Evolutionary conservation across 2,888 invertebrate species (phyloP), one percentile per base, ranked within the genome.

Genomic region (Sisyra nigra): DNA sequence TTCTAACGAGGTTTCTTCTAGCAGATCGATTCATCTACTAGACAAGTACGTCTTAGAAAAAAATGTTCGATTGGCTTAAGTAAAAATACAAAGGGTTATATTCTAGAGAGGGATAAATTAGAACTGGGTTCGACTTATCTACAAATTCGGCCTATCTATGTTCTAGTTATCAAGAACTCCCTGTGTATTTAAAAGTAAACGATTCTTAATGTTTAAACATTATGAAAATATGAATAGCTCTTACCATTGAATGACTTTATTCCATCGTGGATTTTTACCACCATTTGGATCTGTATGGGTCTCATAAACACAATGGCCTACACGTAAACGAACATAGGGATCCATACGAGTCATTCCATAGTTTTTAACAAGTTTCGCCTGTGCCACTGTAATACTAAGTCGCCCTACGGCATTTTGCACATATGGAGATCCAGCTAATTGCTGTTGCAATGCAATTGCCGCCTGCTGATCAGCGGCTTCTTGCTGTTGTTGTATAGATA

Each of bases 341-440:
- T 96, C 94, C 94, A 94, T 96, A 45, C 89, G 74, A 1, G 89
- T 85, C 56, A 94, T 69, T 8, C 93, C 93, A 71, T 94, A 94
- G 62, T 94, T 94, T 66, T 93, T 92, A 7, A 82, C 80, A 46
- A 94, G 69, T 65, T 88, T 89, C 3, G 92, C 93, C 72, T 91
- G 89, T 18, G 77, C 82, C 47, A 92, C 76, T 10, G 89, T 89
- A 52, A 92, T 80, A 58, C 81, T 86, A 32, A 92, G 70, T 45
- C 84, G 69, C 3, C 88, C 88, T 18, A 73, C 52, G 46, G 70
- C 60, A 57, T 68, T 66, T 47, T 69, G 61, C 50, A 66, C 58
- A 55, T 66, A 61, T 2, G 59, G 52, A 41, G 55, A 58, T 50
- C 59, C 54, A 62, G 67, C 61, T 42, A 72, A 58, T 51, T 80